Evolutionary conservation across 2,113 vertebrate species (phyloP).

Genomic region (Onychostoma macrolepis): DNA sequence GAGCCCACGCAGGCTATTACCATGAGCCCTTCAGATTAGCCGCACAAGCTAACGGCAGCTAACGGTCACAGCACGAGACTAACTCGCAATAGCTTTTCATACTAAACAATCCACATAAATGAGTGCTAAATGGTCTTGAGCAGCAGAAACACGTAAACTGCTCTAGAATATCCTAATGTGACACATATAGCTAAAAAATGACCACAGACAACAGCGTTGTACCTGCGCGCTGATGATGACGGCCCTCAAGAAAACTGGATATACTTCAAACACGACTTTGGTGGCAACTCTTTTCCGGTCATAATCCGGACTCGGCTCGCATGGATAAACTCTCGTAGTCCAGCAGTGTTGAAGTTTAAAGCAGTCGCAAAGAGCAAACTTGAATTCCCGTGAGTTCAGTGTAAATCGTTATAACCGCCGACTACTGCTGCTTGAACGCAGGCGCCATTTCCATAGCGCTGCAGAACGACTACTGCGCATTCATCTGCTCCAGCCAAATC

Average conservation of each 20-base stretch:
- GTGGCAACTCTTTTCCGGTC: slow-evolving; percentile 33
- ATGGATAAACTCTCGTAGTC: background rate
- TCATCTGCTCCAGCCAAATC: slow-evolving; percentile 49
- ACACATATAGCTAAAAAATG: background rate
- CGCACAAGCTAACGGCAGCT: background rate
- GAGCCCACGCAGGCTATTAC: background rate
- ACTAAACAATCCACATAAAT: background rate
- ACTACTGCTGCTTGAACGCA: slow-evolving; percentile 56
- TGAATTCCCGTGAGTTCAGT: background rate
- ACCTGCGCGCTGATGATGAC: slow-evolving; percentile 44
- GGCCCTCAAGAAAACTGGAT: slow-evolving; percentile 36
- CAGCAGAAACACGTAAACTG: background rate
- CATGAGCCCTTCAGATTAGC: slow-evolving; percentile 34
- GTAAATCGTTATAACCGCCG: slow-evolving; percentile 36
- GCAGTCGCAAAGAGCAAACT: background rate
- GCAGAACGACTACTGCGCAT: slow-evolving; percentile 54
- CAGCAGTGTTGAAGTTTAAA: background rate
- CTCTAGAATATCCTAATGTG: background rate
- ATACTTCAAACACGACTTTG: slow-evolving; percentile 40
- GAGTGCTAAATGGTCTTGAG: background rate
- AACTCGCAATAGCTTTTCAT: background rate
- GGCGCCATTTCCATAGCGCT: slow-evolving; percentile 60
- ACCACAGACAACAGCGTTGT: slow-evolving; percentile 26
- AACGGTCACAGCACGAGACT: slow-evolving; percentile 28
- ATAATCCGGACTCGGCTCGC: slow-evolving; percentile 54